phyloP scores from a whole-genome alignment of 1,140 invertebrate genomes.

The Homalodisca vitripennis region DNA sequence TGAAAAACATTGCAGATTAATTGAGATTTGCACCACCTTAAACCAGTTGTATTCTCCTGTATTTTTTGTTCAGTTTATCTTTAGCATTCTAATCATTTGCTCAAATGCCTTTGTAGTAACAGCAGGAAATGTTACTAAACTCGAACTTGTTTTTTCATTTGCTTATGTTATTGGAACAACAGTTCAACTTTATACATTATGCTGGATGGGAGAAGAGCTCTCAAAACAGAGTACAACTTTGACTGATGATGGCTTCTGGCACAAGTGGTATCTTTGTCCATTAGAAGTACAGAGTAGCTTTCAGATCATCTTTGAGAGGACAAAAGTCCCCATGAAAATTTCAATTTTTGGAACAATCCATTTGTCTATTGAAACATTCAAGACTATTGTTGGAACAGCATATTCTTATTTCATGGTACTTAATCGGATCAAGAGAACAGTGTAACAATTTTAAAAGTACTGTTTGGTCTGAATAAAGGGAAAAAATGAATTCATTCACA shows the following conservation, averaged over 20 bases:
- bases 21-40: neutral
- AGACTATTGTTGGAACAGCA: neutral
- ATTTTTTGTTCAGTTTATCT: neutral
- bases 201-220: neutral
- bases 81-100: neutral
- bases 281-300: neutral
- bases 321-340: neutral
- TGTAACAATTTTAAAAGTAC: too few relatives aligned
- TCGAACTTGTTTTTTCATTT: neutral
- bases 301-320: neutral
- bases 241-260: neutral
- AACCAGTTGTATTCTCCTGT: neutral
- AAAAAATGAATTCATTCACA: too few relatives aligned
- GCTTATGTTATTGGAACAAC: neutral
- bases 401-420: constrained; percentile 8
- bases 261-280: neutral
- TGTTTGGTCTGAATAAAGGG: too few relatives aligned
- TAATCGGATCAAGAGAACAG: constrained; percentile 2
- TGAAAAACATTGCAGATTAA: neutral
- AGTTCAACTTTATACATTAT: neutral
- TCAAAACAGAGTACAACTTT: neutral
- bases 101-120: constrained; percentile 1
- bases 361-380: constrained; percentile 13
- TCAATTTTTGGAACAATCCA: neutral
- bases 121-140: neutral